Evolutionary conservation across 2,888 invertebrate genomes (phyloP).

Genomic region (Ceriagrion tenellum): DNA sequence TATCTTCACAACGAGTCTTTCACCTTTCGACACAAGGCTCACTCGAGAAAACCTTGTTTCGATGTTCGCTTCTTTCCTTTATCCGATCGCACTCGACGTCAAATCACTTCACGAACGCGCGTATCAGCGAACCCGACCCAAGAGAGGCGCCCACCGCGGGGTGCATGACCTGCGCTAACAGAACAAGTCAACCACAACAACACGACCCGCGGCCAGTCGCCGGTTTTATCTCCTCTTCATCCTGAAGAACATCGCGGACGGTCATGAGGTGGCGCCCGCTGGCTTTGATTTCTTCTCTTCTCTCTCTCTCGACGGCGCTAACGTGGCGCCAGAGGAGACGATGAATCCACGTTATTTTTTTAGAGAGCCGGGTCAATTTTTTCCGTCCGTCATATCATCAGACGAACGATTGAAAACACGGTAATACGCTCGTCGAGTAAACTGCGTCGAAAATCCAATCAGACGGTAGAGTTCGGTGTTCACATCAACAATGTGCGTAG

Average conservation of each 20-base stretch:
- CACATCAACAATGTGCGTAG: too few species aligned
- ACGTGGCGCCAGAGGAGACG: neutral
- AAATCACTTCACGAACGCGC: neutral
- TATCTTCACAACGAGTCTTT: too few species aligned
- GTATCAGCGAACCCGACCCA: neutral
- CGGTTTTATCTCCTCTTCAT: neutral
- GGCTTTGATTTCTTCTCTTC: neutral
- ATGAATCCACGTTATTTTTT: neutral
- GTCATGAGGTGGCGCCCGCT: neutral
- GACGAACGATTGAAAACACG: too few species aligned
- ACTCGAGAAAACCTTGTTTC: too few species aligned
- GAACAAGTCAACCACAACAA: neutral
- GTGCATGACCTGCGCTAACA: constrained; percentile 24
- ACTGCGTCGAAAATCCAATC: too few species aligned
- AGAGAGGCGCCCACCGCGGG: neutral
- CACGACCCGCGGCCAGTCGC: neutral
- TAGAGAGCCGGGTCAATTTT: neutral
- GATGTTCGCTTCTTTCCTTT: too few species aligned
- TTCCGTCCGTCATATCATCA: neutral
- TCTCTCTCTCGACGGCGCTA: neutral
- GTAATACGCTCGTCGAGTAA: too few species aligned
- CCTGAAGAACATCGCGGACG: too few species aligned
- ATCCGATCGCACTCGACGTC: too few species aligned
- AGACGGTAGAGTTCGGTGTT: too few species aligned
- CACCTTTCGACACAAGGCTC: too few species aligned